A percentile compares a stretch with the other conserved stretches of the same genome.
Conservation (phyloP, 2,797 vertebrate genomes). For the Intellagama lesueurii region DNA sequence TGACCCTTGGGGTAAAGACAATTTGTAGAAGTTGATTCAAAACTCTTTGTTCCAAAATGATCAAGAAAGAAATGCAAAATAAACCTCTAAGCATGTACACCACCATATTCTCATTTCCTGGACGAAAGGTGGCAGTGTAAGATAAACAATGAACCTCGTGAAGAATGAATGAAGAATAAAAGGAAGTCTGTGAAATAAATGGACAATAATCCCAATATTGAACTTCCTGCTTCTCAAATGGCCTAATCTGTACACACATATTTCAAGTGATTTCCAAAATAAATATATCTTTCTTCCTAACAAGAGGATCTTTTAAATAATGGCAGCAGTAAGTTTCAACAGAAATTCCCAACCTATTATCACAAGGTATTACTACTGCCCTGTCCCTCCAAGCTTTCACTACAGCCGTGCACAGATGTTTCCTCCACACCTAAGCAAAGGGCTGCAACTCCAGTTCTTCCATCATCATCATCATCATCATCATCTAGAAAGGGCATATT, state of each 20-base stretch:
- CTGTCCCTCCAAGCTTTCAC: neutral
- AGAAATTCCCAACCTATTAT: neutral
- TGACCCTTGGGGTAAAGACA: neutral
- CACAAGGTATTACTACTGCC: no score
- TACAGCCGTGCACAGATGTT: neutral
- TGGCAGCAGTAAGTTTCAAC: neutral
- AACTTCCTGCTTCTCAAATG: slow-evolving; percentile 2
- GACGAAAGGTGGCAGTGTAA: slow-evolving; percentile 66
- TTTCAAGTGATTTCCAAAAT: neutral
- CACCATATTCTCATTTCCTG: neutral
- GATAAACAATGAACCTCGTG: fast-evolving
- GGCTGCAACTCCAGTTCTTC: neutral
- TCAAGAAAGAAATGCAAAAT: neutral
- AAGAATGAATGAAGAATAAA: neutral
- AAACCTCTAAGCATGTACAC: no score
- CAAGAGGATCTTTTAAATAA: neutral
- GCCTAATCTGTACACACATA: slow-evolving; percentile 11
- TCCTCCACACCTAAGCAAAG: neutral
- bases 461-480: no score
- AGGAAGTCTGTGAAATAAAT: neutral
- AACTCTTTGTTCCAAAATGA: neutral
- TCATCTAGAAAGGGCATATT: no score
- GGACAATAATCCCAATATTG: neutral
- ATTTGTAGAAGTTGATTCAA: neutral
- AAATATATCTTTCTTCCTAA: neutral